A percentile compares a stretch with the other conserved stretches of the same genome.
Conservation (phyloP, 2,113 vertebrate genomes). For the Laticauda laticaudata region DNA sequence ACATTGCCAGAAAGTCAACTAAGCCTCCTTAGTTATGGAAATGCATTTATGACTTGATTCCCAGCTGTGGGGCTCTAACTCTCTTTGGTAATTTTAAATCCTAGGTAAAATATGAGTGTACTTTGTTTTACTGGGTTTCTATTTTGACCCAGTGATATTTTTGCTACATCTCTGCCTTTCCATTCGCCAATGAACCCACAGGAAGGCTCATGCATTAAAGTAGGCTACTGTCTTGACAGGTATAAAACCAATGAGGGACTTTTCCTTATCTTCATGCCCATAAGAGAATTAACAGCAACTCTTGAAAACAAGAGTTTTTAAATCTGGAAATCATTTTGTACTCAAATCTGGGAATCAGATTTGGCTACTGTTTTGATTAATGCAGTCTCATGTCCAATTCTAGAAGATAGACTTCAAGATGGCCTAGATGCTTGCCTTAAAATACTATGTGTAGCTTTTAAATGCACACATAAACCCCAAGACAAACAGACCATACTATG, state of each 20-base stretch:
- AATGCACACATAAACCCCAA: background rate
- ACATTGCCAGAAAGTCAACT: background rate
- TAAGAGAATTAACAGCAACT: background rate
- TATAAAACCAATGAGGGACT: background rate
- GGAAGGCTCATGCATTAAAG: background rate
- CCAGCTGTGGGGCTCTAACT: background rate
- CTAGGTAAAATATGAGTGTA: background rate
- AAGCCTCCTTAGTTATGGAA: background rate
- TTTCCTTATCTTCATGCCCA: background rate
- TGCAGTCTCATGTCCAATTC: background rate
- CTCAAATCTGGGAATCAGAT: conserved; percentile 15
- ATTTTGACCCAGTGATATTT: background rate
- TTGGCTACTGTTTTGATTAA: conserved; percentile 1
- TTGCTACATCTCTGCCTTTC: background rate
- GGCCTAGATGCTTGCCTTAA: background rate
- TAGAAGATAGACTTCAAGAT: background rate
- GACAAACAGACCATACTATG: background rate
- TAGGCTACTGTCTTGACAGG: background rate
- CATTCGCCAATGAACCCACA: background rate
- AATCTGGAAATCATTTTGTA: background rate
- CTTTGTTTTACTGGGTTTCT: background rate
- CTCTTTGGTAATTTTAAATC: background rate
- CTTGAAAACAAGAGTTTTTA: background rate
- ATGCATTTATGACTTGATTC: background rate
- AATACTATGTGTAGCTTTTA: background rate